These are phyloP conservation scores for Danaus chrysippus DNA, from an alignment of 2,888 invertebrate genomes.

Conservation along the genomic window DNA sequence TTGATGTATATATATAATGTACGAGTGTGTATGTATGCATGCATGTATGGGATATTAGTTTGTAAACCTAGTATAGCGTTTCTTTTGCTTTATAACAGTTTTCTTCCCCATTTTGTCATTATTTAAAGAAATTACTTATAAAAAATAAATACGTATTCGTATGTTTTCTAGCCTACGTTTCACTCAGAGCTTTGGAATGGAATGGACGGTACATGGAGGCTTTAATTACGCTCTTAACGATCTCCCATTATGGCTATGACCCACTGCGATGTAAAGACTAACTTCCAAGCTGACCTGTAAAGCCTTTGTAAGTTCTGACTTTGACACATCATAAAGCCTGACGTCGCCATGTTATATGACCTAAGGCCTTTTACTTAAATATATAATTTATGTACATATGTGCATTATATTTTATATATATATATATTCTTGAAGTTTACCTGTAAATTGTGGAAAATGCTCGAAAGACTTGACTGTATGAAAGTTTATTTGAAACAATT, in stretches of 20 bases:
- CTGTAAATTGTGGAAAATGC: too few relatives aligned
- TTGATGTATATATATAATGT: too few relatives aligned
- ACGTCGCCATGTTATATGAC: slow-evolving; percentile 1
- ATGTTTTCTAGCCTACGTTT: slow-evolving; percentile 24
- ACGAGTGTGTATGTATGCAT: too few relatives aligned
- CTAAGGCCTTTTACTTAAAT: not conserved
- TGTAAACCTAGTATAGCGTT: not conserved
- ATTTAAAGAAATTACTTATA: not conserved
- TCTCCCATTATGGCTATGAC: slow-evolving; percentile 43
- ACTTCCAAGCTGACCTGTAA: slow-evolving; percentile 31
- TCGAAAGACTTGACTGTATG: too few relatives aligned
- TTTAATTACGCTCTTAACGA: slow-evolving; percentile 59
- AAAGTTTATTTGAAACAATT: too few relatives aligned
- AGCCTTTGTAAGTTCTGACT: slow-evolving; percentile 7
- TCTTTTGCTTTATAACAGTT: not conserved
- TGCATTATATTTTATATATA: not conserved
- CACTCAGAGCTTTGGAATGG: slow-evolving; percentile 38
- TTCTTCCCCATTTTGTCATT: not conserved
- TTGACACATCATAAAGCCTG: slow-evolving; percentile 7
- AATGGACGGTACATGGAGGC: slow-evolving; percentile 47
- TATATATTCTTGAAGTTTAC: too few relatives aligned
- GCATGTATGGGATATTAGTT: too few relatives aligned
- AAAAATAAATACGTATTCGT: slow-evolving; percentile 9
- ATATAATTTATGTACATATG: not conserved
- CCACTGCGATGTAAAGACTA: slow-evolving; percentile 33